Conservation (phyloP, 2,113 vertebrate genomes). For the Cephalopholis sonnerati region DNA sequence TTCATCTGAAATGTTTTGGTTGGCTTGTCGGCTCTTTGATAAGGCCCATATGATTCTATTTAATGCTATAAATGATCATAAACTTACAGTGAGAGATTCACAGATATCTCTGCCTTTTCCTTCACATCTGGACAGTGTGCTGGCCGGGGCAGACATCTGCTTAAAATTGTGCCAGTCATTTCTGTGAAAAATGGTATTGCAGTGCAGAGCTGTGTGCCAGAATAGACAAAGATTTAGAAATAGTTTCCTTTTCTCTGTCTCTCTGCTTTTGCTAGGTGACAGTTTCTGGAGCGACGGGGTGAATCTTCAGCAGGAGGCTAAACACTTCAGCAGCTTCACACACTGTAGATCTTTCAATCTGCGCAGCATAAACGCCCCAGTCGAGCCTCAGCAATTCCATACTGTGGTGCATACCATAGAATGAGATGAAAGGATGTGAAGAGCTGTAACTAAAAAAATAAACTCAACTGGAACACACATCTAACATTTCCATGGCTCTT, state of each 20-base stretch:
- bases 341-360: conserved; percentile 11
- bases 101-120: conserved; percentile 14
- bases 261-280: conserved; percentile 36
- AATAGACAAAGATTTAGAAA: conserved; percentile 58
- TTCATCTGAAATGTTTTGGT: neutral
- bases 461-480: neutral
- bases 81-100: conserved; percentile 21
- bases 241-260: conserved; percentile 60
- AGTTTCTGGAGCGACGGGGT: conserved; percentile 14
- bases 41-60: neutral
- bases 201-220: conserved; percentile 42
- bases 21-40: neutral
- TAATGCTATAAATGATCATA: neutral
- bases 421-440: conserved; percentile 35
- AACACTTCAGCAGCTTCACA: conserved; percentile 29
- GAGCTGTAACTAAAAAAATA: conserved; percentile 12
- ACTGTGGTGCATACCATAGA: neutral
- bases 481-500: neutral
- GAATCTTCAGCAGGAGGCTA: conserved; percentile 26
- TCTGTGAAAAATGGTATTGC: conserved; percentile 52
- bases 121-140: conserved; percentile 57
- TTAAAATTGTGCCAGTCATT: conserved; percentile 60
- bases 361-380: conserved; percentile 4
- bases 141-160: conserved; percentile 39
- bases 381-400: neutral